Percentiles rank a stretch among this genome's conserved stretches.
phyloP scores from a whole-genome alignment of 2,888 invertebrate species.

The Orthonevra nobilis region DNA sequence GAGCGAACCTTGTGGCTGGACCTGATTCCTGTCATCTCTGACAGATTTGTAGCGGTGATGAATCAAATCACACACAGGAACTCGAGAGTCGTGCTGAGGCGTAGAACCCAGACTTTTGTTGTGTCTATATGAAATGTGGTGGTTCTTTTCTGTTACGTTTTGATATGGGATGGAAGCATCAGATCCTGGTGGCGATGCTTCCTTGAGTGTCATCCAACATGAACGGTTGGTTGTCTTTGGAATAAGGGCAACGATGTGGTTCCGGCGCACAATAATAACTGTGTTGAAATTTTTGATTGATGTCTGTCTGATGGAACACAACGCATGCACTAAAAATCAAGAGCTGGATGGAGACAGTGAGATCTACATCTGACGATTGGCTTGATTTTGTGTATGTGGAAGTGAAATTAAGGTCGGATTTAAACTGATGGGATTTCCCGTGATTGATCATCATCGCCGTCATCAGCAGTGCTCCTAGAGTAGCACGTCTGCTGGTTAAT shows the following conservation, averaged over 20 bases:
- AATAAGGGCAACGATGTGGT: slow-evolving; percentile 50
- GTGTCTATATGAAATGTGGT: slow-evolving; percentile 51
- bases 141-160: slow-evolving; percentile 11
- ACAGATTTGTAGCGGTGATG: slow-evolving; percentile 69
- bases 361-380: slow-evolving; percentile 12
- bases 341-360: neutral
- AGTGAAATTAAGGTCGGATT: slow-evolving; percentile 63
- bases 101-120: slow-evolving; percentile 16
- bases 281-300: slow-evolving; percentile 69
- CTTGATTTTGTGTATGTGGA: slow-evolving; percentile 27
- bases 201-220: slow-evolving; percentile 54
- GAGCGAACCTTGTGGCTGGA: slow-evolving; percentile 57
- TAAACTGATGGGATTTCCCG: slow-evolving; percentile 63
- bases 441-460: slow-evolving; percentile 67
- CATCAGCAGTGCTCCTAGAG: slow-evolving; percentile 40
- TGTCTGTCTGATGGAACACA: slow-evolving; percentile 54
- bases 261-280: slow-evolving; percentile 56
- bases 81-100: slow-evolving; percentile 17
- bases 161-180: slow-evolving; percentile 13
- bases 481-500: slow-evolving; percentile 46
- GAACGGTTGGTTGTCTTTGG: slow-evolving; percentile 42
- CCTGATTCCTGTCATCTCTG: slow-evolving; percentile 69
- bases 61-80: slow-evolving; percentile 65
- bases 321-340: slow-evolving; percentile 34
- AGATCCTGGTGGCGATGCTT: slow-evolving; percentile 36